Conservation (phyloP, 2,797 vertebrate genomes). For the Enteromius mattozi region DNA sequence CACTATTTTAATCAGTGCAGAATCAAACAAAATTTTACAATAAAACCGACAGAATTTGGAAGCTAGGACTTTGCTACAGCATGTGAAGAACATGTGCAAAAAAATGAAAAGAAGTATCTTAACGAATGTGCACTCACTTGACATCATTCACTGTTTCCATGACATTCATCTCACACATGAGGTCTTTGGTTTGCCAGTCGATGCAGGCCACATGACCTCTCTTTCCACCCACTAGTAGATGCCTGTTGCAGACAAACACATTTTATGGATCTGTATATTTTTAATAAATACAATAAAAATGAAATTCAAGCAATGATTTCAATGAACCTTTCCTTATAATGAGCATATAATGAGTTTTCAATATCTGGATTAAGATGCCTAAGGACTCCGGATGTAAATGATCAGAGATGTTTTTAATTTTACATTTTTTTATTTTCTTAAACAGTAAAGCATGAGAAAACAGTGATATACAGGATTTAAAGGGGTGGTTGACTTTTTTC, state of each 20-base stretch:
- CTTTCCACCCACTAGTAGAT: constrained; percentile 85
- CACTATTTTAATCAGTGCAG: not conserved
- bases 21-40: not conserved
- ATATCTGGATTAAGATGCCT: not conserved
- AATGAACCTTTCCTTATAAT: not conserved
- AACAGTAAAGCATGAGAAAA: not conserved
- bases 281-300: not conserved
- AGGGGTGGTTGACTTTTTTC: too few relatives aligned
- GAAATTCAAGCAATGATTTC: not conserved
- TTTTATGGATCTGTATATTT: not conserved
- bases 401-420: not conserved
- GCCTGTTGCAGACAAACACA: constrained; percentile 69
- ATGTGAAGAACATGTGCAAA: not conserved
- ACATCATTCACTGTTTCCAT: constrained; percentile 88
- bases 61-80: not conserved
- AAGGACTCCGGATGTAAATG: not conserved
- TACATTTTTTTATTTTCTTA: not conserved
- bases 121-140: constrained; percentile 75
- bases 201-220: constrained; percentile 87
- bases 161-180: constrained; percentile 90
- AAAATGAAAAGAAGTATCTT: not conserved
- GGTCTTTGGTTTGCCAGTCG: constrained; percentile 87
- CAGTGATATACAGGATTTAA: not conserved
- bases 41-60: not conserved
- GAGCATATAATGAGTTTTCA: not conserved